Percentiles rank a stretch among this genome's conserved stretches.
These are phyloP conservation scores for Radopholus similis DNA, from an alignment of 1,140 invertebrate species.

Conservation along the genomic window DNA sequence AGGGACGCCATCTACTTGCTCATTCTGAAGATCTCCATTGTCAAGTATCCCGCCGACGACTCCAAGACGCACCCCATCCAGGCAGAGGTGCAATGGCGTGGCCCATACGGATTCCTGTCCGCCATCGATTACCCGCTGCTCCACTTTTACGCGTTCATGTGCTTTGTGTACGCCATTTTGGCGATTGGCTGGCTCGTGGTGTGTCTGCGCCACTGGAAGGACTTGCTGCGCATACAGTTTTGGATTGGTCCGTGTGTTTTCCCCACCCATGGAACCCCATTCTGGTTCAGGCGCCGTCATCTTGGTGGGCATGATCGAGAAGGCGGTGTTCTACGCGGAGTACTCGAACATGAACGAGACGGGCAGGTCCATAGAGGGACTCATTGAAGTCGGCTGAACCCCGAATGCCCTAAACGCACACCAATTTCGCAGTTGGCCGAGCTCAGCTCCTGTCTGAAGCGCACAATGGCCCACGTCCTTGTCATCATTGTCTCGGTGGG, in stretches of 20 bases:
- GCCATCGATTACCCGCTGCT: constrained; percentile 58
- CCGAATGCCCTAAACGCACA: background rate
- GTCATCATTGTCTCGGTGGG: constrained; percentile 88
- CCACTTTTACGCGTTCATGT: constrained; percentile 83
- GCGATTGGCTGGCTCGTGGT: constrained; percentile 78
- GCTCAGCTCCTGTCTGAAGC: constrained; percentile 79
- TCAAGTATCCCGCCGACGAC: constrained; percentile 13
- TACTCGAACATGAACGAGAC: constrained; percentile 76
- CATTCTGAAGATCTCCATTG: constrained; percentile 47
- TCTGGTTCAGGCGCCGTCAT: constrained; percentile 45
- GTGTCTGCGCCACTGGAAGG: constrained; percentile 76
- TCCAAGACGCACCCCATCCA: constrained; percentile 31
- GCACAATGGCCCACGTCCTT: constrained; percentile 82
- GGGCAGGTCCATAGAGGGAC: constrained; percentile 66
- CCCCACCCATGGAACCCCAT: background rate
- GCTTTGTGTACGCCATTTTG: constrained; percentile 76
- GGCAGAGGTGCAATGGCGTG: constrained; percentile 57
- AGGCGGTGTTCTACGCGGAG: constrained; percentile 83
- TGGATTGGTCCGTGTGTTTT: constrained; percentile 72
- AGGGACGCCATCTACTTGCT: constrained; percentile 55
- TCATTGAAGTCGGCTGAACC: constrained; percentile 41
- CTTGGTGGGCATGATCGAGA: constrained; percentile 63
- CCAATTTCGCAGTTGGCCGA: constrained; percentile 75
- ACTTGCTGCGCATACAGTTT: constrained; percentile 85
- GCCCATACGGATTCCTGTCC: constrained; percentile 51